phyloP scores from a whole-genome alignment of 37 sponge, comb jelly and placozoan species.

The Aphrocallistes beatrix region DNA sequence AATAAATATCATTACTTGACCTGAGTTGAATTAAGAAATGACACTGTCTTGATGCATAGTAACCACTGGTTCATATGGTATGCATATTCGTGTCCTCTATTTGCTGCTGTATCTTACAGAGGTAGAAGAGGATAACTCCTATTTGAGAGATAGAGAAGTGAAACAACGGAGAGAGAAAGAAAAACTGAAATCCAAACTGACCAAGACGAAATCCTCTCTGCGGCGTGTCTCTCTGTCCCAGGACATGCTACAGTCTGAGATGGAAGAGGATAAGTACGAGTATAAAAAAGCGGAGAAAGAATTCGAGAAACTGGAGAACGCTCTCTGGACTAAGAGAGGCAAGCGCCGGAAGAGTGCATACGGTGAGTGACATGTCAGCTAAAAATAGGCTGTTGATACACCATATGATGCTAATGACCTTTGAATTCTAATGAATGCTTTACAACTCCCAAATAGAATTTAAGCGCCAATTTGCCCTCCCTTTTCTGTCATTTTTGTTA shows the following conservation, averaged over 20 bases:
- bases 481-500: too few species aligned
- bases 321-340: neutral
- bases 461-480: too few species aligned
- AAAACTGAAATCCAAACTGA: neutral
- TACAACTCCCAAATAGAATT: too few species aligned
- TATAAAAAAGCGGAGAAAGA: neutral
- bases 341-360: neutral
- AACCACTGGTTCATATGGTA: too few species aligned
- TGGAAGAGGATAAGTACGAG: neutral
- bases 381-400: too few species aligned
- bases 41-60: too few species aligned
- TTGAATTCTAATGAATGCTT: too few species aligned
- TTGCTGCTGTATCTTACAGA: too few species aligned
- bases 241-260: neutral
- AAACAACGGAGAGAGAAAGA: neutral
- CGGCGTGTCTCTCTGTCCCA: neutral
- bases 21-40: too few species aligned
- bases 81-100: too few species aligned
- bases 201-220: neutral
- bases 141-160: neutral
- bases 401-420: too few species aligned
- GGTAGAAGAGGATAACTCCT: neutral
- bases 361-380: neutral
- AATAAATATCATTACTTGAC: too few species aligned
- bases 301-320: neutral